Base-by-base conservation (phyloP, 2,888 invertebrate genomes). In the Patella pellucida region DNA sequence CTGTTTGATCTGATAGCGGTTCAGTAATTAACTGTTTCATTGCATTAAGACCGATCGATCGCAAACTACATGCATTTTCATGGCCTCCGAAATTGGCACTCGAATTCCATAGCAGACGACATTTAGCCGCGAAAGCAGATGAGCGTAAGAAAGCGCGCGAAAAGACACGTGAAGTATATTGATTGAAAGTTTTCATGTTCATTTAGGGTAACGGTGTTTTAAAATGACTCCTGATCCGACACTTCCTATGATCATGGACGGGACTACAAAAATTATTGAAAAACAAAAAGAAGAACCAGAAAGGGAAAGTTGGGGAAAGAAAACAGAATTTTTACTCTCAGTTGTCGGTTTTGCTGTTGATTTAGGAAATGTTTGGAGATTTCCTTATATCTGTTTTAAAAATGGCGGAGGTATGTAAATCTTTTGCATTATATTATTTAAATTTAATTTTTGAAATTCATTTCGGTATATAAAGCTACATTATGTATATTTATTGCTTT, bases 331-430 rank as follows among this genome's bases (percentile, higher is more conserved):
- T 92, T 94, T 98, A 89, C 94, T 98, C 85, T 97, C 97, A 74
- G 97, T 98, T 91, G 97, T 97, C 93, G 98, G 98, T 88, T 98
- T 98, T 92, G 97, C 98, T 82, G 98, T 98, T 88, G 97, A 98
- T 89, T 94, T 98, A 88, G 97, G 96, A 86, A 97, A 97, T 90
- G 96, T 97, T 27, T 97, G 96, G 96, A 93, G 97, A 91, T 87
- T 97, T 96, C 92, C 96, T 79, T 97, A 96, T 92, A 95, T 97
- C 91, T 97, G 97, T 92, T 97, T 97, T 92, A 95, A 96, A 90
- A 97, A 97, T 90, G 97, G 97, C 75, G 97, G 97, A 90, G 97
- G 97, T 96, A 90, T 94, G 95, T 77, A 54, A 97, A 96, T 76
- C 19, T 27, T 41, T 31, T 41, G 41, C 9, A 41, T 41, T 7